These are phyloP conservation scores for Enteromius afrohamiltoni DNA, from an alignment of 2,797 vertebrate genomes.

Conservation along the genomic window DNA sequence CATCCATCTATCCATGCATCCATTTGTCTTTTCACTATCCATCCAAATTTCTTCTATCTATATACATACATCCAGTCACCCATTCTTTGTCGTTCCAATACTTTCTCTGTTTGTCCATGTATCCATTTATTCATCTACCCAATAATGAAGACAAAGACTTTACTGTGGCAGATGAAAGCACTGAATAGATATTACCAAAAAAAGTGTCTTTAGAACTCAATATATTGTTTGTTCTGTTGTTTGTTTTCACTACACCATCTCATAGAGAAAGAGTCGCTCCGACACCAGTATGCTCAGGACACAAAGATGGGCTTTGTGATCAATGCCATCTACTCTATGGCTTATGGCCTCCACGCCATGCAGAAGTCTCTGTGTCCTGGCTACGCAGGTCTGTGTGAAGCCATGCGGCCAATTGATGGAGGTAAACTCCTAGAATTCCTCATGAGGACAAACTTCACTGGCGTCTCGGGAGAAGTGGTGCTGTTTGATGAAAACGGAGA, in stretches of 20 bases:
- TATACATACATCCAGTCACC: too few relatives aligned
- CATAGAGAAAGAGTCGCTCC: conserved; percentile 85
- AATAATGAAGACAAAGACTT: neutral
- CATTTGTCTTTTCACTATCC: too few relatives aligned
- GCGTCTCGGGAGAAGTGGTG: conserved; percentile 92
- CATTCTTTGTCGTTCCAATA: neutral
- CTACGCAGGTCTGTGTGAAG: conserved; percentile 88
- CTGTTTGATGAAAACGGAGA: conserved; percentile 96
- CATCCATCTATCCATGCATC: too few relatives aligned
- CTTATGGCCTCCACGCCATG: conserved; percentile 94
- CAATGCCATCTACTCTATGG: conserved; percentile 98
- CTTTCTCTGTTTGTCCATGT: neutral
- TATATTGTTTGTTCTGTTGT: neutral
- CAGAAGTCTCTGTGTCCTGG: conserved; percentile 90
- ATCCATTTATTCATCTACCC: neutral
- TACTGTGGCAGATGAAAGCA: neutral
- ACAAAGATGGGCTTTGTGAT: conserved; percentile 99
- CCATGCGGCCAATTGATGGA: conserved; percentile 95
- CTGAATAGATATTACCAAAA: neutral
- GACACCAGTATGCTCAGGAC: conserved; percentile 93
- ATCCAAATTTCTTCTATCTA: too few relatives aligned
- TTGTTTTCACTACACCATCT: conserved; percentile 6
- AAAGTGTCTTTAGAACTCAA: neutral
- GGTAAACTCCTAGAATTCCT: conserved; percentile 92
- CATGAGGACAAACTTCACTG: conserved; percentile 96